Evolutionary conservation across 1,140 invertebrate species (phyloP).

Genomic region (Drosophila arizonae): DNA sequence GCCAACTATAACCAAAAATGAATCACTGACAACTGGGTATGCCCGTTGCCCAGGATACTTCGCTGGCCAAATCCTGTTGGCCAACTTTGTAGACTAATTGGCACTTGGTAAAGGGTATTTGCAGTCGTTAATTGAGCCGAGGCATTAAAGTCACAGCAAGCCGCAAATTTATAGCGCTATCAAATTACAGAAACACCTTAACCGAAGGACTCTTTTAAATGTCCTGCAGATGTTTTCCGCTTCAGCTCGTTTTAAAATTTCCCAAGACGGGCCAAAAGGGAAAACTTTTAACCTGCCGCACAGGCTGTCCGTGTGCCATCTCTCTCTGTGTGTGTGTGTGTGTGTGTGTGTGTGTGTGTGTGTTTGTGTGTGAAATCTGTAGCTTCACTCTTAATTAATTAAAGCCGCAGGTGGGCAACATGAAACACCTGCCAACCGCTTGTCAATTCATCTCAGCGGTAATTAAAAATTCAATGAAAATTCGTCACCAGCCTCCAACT

Average conservation of each 20-base stretch:
- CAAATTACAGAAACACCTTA: not conserved
- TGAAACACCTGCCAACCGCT: conserved; percentile 57
- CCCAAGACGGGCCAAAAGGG: conserved; percentile 1
- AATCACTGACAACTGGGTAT: not conserved
- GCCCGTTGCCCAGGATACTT: not conserved
- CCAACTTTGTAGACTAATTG: not conserved
- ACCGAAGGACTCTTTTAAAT: conserved; percentile 7
- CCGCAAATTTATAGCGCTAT: conserved; percentile 2
- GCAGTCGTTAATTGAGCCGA: not conserved
- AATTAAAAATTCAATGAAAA: conserved; percentile 67
- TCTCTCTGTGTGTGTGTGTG: not conserved
- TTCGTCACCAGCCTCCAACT: conserved; percentile 15
- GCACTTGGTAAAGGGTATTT: not conserved
- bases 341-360: not conserved
- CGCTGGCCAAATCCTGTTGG: too few species aligned
- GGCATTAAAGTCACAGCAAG: not conserved
- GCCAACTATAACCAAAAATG: conserved; percentile 25
- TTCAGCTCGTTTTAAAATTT: conserved; percentile 14
- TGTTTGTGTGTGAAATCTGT: not conserved
- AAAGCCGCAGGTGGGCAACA: conserved; percentile 39
- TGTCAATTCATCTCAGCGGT: conserved; percentile 63
- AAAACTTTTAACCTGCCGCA: not conserved
- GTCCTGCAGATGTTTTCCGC: conserved; percentile 12
- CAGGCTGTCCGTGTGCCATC: not conserved
- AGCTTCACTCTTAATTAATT: conserved; percentile 69